Base-by-base conservation (phyloP, 2,888 invertebrate genomes). In the Petrophora chlorosata region DNA sequence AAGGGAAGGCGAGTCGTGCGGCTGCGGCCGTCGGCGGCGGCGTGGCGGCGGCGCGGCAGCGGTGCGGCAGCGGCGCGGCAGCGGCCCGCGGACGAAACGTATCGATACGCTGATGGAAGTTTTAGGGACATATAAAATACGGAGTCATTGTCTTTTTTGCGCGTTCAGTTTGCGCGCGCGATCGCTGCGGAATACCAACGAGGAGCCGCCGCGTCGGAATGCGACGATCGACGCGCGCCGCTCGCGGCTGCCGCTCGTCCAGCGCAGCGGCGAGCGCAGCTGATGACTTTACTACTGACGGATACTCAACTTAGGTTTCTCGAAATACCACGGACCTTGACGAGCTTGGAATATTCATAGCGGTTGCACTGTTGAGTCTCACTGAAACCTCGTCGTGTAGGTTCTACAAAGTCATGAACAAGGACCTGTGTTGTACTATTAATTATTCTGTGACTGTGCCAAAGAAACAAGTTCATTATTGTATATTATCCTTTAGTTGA, bases 141-240 rank as follows among this genome's bases (percentile, higher is more conserved):
- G 76, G 69, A 82, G 80, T 82, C 83, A 82, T 85, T 84, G 86
- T 86, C 76, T 85, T 86, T 85, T 86, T 86, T 84, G 84, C 83
- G 76, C 75, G 82, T 76, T 74, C 67, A 52, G 76, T 77, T 76
- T 73, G 82, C 79, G 82, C 76, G 77, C 76, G 73, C 75, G 68
- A 74, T 75, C 67, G 53, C 56, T 70, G 68, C 79, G 72, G 87
- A 82, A 89, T 89, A 84, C 76, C 78, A 86, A 87, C 79, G 74
- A 85, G 83, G 66, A 67, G 70, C 63, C 61, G 67, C 58, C 73
- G 70, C 68, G 61, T 49, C 63, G 67, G 68, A 65, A 68, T 70
- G 70, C 62, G 68, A 60, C 49, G 58, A 45, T 47, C 47, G 17
- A 16, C 19, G 28, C 25, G 60, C 57, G 52, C 42, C 33, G 30